Conservation (phyloP, 1,140 invertebrate genomes). For the Drosophila azteca region DNA sequence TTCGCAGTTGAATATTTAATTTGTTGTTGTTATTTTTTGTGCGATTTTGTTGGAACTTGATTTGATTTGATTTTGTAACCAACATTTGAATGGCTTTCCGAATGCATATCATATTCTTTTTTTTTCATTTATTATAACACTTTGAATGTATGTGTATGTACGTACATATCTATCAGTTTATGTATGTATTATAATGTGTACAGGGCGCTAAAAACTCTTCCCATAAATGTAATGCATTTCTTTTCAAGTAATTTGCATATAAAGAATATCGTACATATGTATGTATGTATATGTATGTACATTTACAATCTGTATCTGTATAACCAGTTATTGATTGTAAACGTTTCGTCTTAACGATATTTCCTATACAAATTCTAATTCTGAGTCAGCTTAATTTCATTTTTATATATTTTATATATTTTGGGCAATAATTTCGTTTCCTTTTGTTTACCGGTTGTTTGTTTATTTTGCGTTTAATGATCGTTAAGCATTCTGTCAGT, state of each 20-base stretch:
- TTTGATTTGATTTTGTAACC: slow-evolving; percentile 33
- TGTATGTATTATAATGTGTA: no score
- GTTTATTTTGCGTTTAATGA: background rate
- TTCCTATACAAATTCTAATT: slow-evolving; percentile 10
- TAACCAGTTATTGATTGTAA: slow-evolving; percentile 3
- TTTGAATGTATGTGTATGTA: no score
- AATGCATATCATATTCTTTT: slow-evolving; percentile 26
- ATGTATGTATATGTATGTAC: no score
- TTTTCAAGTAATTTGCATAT: no score
- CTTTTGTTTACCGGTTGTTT: background rate
- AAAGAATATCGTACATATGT: no score
- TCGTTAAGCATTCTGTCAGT: slow-evolving; percentile 10
- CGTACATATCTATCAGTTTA: no score
- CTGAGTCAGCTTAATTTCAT: background rate
- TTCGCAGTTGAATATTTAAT: slow-evolving; percentile 41
- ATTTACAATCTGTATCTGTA: no score
- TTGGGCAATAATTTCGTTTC: background rate
- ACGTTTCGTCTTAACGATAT: slow-evolving; percentile 1
- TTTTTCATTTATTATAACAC: slow-evolving; percentile 1
- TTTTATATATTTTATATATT: background rate
- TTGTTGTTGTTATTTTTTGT: slow-evolving; percentile 43
- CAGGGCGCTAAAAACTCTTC: no score
- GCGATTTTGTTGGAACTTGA: slow-evolving; percentile 5
- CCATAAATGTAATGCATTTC: no score
- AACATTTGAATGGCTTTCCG: no score